A percentile compares a stretch with the other conserved stretches of the same genome.
Evolutionary conservation across 2,797 vertebrate genomes (phyloP).

Genomic region (Phataginus tricuspis): DNA sequence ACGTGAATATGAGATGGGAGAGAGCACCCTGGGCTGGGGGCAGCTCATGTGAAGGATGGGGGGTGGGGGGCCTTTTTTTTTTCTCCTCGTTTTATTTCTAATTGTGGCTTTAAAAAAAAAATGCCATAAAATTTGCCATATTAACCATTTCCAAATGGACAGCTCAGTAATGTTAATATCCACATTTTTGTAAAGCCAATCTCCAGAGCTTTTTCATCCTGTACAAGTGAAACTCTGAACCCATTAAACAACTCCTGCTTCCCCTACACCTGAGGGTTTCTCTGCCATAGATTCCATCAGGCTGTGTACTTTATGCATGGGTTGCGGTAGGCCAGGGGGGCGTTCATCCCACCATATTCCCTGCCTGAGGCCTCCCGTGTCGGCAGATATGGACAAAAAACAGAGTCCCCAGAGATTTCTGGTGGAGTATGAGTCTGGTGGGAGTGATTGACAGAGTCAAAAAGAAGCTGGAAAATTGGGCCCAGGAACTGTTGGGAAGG

Average conservation of each 20-base stretch:
- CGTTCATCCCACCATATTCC: rapidly evolving
- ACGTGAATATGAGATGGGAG: background rate
- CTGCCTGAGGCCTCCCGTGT: background rate
- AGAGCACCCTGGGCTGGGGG: background rate
- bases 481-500: background rate
- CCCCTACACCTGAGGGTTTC: background rate
- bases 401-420: background rate
- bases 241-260: no score
- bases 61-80: background rate
- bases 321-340: background rate
- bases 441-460: background rate
- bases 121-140: background rate
- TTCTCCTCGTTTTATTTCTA: background rate
- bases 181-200: background rate
- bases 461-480: background rate
- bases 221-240: background rate
- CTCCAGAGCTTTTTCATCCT: background rate
- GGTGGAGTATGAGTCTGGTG: background rate
- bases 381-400: background rate
- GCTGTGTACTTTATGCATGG: background rate
- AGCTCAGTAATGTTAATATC: background rate
- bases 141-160: background rate
- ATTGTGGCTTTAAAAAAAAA: background rate
- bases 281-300: background rate
- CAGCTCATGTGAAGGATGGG: background rate